phyloP scores from a whole-genome alignment of 2,888 invertebrate genomes.

The Trachelus iudaicus region DNA sequence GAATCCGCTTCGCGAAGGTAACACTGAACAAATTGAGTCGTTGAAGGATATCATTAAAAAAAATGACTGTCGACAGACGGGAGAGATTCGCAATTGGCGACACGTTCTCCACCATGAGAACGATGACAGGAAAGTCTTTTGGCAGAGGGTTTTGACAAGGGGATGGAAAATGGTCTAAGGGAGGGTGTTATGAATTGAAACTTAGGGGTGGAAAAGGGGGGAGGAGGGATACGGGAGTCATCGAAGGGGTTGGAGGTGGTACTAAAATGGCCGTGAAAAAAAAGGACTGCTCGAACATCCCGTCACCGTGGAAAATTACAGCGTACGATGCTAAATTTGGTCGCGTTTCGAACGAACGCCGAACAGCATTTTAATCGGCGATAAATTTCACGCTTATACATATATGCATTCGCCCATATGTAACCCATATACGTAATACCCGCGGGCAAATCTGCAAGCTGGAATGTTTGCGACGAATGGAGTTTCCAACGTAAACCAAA shows the following conservation, averaged over 20 bases:
- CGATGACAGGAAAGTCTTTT: not conserved
- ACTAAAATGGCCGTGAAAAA: not conserved
- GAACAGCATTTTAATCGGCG: conserved; percentile 3
- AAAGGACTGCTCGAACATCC: not conserved
- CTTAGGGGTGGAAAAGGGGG: not conserved
- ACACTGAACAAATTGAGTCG: not conserved
- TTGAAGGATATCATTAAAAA: not conserved
- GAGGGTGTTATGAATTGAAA: not conserved
- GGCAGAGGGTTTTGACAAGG: not conserved
- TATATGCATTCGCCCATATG: not conserved
- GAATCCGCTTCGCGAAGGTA: not conserved
- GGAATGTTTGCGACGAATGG: not conserved
- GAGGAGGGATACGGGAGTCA: not conserved
- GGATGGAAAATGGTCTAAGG: not conserved
- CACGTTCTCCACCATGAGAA: not conserved
- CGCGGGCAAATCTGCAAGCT: not conserved
- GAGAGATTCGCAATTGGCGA: not conserved
- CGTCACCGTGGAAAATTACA: not conserved
- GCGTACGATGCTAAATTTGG: not conserved
- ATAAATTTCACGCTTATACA: not conserved
- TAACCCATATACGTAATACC: not conserved
- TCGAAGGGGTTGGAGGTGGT: not conserved
- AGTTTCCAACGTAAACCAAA: conserved; percentile 12
- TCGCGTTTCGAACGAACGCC: not conserved
- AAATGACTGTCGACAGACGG: not conserved